A percentile compares a stretch with the other conserved stretches of the same genome.
Conservation (phyloP, 2,113 vertebrate species). For the Macaca nemestrina region DNA sequence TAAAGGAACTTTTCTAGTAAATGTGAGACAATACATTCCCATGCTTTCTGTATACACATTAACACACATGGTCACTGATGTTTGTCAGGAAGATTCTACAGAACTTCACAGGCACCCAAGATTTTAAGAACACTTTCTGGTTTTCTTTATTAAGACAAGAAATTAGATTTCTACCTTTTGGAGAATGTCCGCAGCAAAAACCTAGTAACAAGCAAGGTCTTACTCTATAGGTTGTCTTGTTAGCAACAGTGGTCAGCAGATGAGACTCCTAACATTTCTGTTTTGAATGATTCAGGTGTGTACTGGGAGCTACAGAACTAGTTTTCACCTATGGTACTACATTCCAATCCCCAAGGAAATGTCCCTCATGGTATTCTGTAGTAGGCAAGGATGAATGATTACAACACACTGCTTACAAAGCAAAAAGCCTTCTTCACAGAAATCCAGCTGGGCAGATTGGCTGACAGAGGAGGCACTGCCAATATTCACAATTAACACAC, state of each 20-base stretch:
- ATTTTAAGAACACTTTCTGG: constrained; percentile 21
- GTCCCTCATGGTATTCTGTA: not conserved
- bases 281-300: not conserved
- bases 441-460: constrained; percentile 31
- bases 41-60: not conserved
- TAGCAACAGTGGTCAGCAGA: not conserved
- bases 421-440: constrained; percentile 41
- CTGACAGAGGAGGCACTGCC: constrained; percentile 35
- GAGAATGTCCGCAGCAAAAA: constrained; percentile 30
- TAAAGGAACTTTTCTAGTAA: not conserved
- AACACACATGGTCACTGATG: not conserved
- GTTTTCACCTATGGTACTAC: not conserved
- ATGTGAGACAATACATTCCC: not conserved
- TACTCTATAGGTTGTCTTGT: not conserved
- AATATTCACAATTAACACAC: constrained; percentile 46
- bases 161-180: not conserved
- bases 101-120: not conserved
- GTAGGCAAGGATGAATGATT: constrained; percentile 4
- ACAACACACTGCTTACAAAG: not conserved
- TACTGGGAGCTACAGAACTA: not conserved
- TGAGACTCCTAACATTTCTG: not conserved
- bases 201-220: not conserved
- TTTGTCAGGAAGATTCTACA: not conserved
- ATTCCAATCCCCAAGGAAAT: not conserved
- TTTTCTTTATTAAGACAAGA: constrained; percentile 6